Conservation (phyloP, 2,888 invertebrate genomes). For the Rhingia rostrata region DNA sequence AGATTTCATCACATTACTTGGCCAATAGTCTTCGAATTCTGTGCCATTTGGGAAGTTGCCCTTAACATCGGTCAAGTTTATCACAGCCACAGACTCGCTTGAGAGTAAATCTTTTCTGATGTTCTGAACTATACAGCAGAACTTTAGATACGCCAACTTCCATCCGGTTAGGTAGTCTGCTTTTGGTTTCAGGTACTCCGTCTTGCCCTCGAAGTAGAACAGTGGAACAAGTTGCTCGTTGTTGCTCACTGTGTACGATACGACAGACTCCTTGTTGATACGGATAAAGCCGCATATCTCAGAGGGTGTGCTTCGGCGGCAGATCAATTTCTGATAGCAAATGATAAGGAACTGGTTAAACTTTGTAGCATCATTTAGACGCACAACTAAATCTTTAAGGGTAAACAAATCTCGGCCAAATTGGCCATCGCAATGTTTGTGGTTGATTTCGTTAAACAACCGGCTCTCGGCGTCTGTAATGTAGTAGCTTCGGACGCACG, state of each 20-base stretch:
- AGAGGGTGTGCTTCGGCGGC: conserved; percentile 86
- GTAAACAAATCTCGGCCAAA: conserved; percentile 95
- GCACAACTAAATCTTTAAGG: conserved; percentile 94
- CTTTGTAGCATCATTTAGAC: conserved; percentile 93
- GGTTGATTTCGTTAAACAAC: conserved; percentile 95
- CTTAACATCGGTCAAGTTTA: conserved; percentile 94
- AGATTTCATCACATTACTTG: conserved; percentile 92
- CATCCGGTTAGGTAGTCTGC: conserved; percentile 94
- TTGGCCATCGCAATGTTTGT: conserved; percentile 94
- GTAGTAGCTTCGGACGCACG: conserved; percentile 95
- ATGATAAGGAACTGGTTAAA: conserved; percentile 95
- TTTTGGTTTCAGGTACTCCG: conserved; percentile 94
- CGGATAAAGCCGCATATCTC: conserved; percentile 95
- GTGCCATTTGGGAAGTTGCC: conserved; percentile 95
- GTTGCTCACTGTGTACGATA: conserved; percentile 94
- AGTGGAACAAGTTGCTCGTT: conserved; percentile 94
- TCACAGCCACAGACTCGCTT: conserved; percentile 94
- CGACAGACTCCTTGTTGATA: conserved; percentile 96
- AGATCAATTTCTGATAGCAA: conserved; percentile 92
- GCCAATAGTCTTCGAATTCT: conserved; percentile 96
- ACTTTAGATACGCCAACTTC: conserved; percentile 96
- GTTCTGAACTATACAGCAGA: conserved; percentile 97
- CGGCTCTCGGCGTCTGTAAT: conserved; percentile 95
- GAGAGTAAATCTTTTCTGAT: conserved; percentile 95
- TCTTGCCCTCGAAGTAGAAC: conserved; percentile 93